Base-by-base conservation (phyloP, 2,797 vertebrate species). In the Lacerta bilineata region DNA sequence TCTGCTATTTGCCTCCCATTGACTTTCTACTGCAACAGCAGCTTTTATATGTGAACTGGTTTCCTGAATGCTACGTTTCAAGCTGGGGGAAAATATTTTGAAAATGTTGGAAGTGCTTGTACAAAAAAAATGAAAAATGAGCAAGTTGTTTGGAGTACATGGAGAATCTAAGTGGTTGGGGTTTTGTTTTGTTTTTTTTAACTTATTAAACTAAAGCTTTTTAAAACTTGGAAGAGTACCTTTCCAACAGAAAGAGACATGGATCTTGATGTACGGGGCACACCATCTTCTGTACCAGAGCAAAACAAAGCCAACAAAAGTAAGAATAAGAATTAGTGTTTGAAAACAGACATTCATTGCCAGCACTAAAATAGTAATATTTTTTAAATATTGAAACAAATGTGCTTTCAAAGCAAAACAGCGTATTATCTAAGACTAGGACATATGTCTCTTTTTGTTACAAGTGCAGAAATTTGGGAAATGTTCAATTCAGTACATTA, bases 201-300 rank as follows among this genome's bases (percentile, higher is more conserved):
- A 55, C 50, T 55, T 7, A 50, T 7, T 89, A 69, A 87, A 84
- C 13, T 55, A 55, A 55, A n/a, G 33, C 4, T 46, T 68, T 80
- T 66, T 85, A 92, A 84, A 36, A 83, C 43, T 78, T 85, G 39
- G 25, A 90, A 86, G 84, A 96, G 74, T 97, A 99, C 99, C 98
- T 99, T 99, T 96, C 98, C 99, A 94, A 99, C 96, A n/a, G 98
- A 98, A 92, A 99, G 97, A 68, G 98, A 99, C 98, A 99, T 98
- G 72, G 99, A 98, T 94, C 99, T 98, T 0, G 98, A 97, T 1
- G 98, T 91, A 84, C 98, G 98, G 90, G 98, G 97, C 84, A 99
- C 97, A 41, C 99, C 98, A 41, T 99, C 99, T 94, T 99, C 99
- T 99, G 95, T 68, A 96, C 9, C 33, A 91, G 91, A 36, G 92